Evolutionary conservation across 2,113 vertebrate genomes (phyloP).

Genomic region (Mormoops blainvillei): DNA sequence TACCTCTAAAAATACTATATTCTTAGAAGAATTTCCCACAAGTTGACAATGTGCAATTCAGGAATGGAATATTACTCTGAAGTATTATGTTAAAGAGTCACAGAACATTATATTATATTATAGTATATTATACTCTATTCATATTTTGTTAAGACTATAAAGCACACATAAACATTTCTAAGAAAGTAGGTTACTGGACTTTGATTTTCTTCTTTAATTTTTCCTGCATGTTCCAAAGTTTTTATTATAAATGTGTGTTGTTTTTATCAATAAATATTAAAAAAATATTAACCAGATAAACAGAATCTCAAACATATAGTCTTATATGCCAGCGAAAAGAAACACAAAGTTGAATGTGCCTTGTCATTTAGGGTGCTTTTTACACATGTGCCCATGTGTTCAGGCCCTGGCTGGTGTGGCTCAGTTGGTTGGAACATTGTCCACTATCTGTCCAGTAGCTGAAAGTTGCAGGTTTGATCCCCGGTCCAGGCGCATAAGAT

Average conservation of each 20-base stretch:
- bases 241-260: background rate
- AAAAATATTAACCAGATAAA: background rate
- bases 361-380: background rate
- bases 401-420: too few species aligned
- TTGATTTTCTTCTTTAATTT: background rate
- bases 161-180: background rate
- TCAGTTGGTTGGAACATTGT: too few species aligned
- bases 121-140: background rate
- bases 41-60: background rate
- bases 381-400: background rate
- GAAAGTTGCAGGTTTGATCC: too few species aligned
- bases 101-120: background rate
- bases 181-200: background rate
- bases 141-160: background rate
- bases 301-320: background rate
- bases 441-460: too few species aligned
- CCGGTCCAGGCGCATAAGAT: too few species aligned
- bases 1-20: background rate
- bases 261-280: background rate
- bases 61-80: background rate
- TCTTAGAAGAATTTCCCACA: conserved; percentile 2
- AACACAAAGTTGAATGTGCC: background rate
- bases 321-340: background rate
- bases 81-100: background rate
- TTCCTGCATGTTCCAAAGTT: background rate